Percentiles rank a stretch among this genome's conserved stretches.
Conservation (phyloP, 2,888 invertebrate genomes). For the Drosophila fulvimacula region DNA sequence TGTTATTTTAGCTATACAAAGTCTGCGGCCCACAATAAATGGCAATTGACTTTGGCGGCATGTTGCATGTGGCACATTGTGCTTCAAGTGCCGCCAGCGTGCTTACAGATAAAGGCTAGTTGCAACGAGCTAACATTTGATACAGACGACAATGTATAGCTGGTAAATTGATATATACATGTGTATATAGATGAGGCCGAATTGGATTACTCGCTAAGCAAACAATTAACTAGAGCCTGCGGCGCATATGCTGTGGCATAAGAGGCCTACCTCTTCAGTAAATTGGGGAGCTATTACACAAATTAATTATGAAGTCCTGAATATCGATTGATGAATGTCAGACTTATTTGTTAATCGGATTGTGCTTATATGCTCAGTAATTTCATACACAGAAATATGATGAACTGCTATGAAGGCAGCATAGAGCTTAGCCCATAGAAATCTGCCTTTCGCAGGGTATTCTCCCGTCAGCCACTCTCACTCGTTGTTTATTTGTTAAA, state of each 20-base stretch:
- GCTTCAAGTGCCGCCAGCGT: slow-evolving; percentile 20
- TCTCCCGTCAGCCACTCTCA: background rate
- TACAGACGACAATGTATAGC: slow-evolving; percentile 35
- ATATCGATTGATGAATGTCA: background rate
- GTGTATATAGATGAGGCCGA: slow-evolving; percentile 4
- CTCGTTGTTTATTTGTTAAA: slow-evolving; percentile 33
- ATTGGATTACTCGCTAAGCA: slow-evolving; percentile 43
- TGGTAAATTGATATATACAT: background rate
- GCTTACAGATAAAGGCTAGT: slow-evolving; percentile 19
- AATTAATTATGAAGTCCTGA: background rate
- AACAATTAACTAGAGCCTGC: slow-evolving; percentile 33
- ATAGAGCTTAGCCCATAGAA: background rate
- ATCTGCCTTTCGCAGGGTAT: background rate
- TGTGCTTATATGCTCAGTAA: background rate
- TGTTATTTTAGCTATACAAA: slow-evolving; percentile 80
- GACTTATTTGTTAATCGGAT: background rate
- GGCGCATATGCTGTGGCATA: slow-evolving; percentile 60
- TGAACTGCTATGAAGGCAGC: background rate
- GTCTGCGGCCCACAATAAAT: slow-evolving; percentile 78
- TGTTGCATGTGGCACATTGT: slow-evolving; percentile 29
- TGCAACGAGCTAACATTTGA: slow-evolving; percentile 39
- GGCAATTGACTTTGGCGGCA: slow-evolving; percentile 54
- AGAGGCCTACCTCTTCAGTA: slow-evolving; percentile 34
- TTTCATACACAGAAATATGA: background rate
- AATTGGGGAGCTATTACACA: background rate